Conservation (phyloP, 2,113 vertebrate genomes). For the Myotis brandtii region DNA sequence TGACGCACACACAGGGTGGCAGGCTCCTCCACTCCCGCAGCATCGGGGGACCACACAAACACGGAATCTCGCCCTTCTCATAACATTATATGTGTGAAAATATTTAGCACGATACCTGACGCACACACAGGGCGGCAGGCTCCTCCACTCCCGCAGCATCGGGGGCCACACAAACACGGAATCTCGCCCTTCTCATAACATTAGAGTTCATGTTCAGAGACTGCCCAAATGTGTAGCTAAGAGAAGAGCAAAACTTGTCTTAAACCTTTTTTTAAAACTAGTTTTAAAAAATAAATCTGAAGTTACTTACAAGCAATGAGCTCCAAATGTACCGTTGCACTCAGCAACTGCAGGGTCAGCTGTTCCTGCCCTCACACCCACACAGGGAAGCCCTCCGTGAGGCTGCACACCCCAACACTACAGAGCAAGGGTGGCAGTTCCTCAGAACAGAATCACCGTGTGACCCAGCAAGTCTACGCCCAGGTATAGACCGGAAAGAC, state of each 20-base stretch:
- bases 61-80: neutral
- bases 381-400: neutral
- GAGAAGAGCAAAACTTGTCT: neutral
- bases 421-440: neutral
- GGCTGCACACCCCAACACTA: neutral
- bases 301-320: neutral
- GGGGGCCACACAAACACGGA: neutral
- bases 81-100: neutral
- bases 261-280: neutral
- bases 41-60: neutral
- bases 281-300: neutral
- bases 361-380: neutral
- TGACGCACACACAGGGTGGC: neutral
- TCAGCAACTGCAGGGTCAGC: neutral
- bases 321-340: neutral
- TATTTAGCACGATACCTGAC: neutral
- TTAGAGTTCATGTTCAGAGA: neutral
- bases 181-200: neutral
- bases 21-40: neutral
- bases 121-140: neutral
- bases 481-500: neutral
- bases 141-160: neutral
- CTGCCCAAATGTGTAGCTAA: neutral
- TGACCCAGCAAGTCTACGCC: neutral
- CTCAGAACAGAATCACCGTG: neutral